Evolutionary conservation across 2,113 vertebrate species (phyloP), one percentile per base, ranked within the genome.

Genomic region (Dasyornis broadbenti): DNA sequence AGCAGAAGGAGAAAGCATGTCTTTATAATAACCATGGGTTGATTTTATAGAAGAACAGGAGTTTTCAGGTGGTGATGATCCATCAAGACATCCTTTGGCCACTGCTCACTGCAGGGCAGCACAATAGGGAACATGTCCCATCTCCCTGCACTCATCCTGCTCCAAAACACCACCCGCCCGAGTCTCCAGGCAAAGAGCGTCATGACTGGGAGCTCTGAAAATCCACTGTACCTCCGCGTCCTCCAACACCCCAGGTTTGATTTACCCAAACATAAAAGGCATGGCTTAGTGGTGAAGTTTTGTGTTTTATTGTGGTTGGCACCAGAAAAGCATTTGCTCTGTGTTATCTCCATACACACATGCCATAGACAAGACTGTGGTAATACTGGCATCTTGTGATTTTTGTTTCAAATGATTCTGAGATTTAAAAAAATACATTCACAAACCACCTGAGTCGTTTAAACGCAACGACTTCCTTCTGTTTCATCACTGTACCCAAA

Each of bases 241-340:
- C 49, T 78, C 57, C 80, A 89, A 39, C 8, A 33, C 31, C 30
- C 73, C 37, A 12, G 52, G 53, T 53, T 81, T 84, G 50, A 42
- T 53, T 65, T 79, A 87, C 82, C 94, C 92, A 95, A 95, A 97
- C 85, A 96, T 94, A 95, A 94, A 96, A 97, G 71, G 77, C 95
- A 91, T 90, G 83, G 91, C 61, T 96, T 92, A 47, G 82, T 86
- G 82, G 83, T 96, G 91, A 93, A 96, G 39, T 69, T 95, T 77
- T 89, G 95, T 96, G 94, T 92, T 98, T 98, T 97, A 96, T 96
- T 98, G 77, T 96, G 87, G 73, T 84, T 97, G 97, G 95, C 97
- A 98, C 82, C 97, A 97, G 96, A 95, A 95, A 97, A 65, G 94
- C 39, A 42, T 94, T 94, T 92, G 75, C 91, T 96, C 88, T 86